Evolutionary conservation across 1,140 invertebrate genomes (phyloP).

Genomic region (Drosophila prosaltans): DNA sequence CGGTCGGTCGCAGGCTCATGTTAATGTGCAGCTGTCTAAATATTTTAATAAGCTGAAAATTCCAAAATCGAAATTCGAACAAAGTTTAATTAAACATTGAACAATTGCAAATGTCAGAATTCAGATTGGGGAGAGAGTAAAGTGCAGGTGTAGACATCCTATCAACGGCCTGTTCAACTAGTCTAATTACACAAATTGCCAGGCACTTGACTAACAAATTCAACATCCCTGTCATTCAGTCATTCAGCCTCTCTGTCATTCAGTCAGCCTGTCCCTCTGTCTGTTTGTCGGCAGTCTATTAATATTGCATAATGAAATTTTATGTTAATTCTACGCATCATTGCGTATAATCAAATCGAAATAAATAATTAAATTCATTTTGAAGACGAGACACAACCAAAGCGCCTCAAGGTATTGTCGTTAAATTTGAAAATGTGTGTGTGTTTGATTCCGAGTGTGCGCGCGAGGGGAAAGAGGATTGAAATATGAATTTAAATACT

Average conservation of each 20-base stretch:
- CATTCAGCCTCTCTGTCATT: slow-evolving; percentile 17
- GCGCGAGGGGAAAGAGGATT: slow-evolving; percentile 11
- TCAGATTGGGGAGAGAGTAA: slow-evolving; percentile 21
- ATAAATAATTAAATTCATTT: slow-evolving; percentile 82
- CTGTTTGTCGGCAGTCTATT: slow-evolving; percentile 76
- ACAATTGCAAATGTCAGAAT: slow-evolving; percentile 31
- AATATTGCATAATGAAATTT: slow-evolving; percentile 83
- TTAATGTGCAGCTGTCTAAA: slow-evolving; percentile 34
- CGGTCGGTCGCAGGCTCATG: slow-evolving; percentile 3
- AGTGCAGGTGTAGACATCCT: slow-evolving; percentile 21
- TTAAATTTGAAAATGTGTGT: background rate
- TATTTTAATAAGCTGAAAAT: slow-evolving; percentile 34
- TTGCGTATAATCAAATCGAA: slow-evolving; percentile 82
- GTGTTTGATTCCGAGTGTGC: background rate
- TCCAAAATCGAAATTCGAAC: slow-evolving; percentile 55
- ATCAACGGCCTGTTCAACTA: slow-evolving; percentile 48
- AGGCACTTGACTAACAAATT: slow-evolving; percentile 39
- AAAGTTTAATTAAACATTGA: slow-evolving; percentile 70
- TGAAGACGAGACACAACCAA: slow-evolving; percentile 50
- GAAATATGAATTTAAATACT: slow-evolving; percentile 24
- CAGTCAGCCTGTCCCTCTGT: slow-evolving; percentile 29
- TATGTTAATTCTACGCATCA: slow-evolving; percentile 83
- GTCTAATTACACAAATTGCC: slow-evolving; percentile 77
- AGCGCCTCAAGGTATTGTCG: slow-evolving; percentile 41
- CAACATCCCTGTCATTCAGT: slow-evolving; percentile 11